Percentiles rank a stretch among this genome's conserved stretches.
Evolutionary conservation across 2,797 vertebrate species (phyloP).

Genomic region (Vipera latastei): DNA sequence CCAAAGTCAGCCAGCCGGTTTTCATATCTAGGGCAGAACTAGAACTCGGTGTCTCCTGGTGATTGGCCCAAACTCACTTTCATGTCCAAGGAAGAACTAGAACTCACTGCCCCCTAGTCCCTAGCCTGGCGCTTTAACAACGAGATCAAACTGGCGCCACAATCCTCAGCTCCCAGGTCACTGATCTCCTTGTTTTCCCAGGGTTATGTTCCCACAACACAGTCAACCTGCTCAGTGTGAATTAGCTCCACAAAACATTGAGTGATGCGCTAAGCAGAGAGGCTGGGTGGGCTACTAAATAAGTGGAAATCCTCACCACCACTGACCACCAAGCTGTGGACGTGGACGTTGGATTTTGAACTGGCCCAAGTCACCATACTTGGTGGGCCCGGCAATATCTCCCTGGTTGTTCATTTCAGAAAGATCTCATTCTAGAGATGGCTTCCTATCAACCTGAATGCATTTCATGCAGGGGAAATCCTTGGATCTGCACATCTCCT

Average conservation of each 20-base stretch:
- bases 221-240: background rate
- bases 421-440: background rate
- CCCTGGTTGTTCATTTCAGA: background rate
- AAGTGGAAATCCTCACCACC: background rate
- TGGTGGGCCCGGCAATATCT: background rate
- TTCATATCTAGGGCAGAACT: too few species aligned
- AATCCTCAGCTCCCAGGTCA: background rate
- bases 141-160: too few species aligned
- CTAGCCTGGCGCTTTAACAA: too few species aligned
- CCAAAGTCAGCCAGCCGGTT: too few species aligned
- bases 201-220: background rate
- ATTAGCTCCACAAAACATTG: background rate
- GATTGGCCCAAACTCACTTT: too few species aligned
- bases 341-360: background rate
- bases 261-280: background rate
- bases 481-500: background rate
- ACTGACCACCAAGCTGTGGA: background rate
- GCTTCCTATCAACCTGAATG: too few species aligned
- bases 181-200: background rate
- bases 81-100: too few species aligned
- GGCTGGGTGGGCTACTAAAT: background rate
- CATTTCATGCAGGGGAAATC: background rate
- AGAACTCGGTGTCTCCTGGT: too few species aligned
- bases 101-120: too few species aligned
- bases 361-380: background rate